These are phyloP conservation scores for Caranx ignobilis DNA, from an alignment of 2,113 vertebrate genomes.

Conservation along the genomic window DNA sequence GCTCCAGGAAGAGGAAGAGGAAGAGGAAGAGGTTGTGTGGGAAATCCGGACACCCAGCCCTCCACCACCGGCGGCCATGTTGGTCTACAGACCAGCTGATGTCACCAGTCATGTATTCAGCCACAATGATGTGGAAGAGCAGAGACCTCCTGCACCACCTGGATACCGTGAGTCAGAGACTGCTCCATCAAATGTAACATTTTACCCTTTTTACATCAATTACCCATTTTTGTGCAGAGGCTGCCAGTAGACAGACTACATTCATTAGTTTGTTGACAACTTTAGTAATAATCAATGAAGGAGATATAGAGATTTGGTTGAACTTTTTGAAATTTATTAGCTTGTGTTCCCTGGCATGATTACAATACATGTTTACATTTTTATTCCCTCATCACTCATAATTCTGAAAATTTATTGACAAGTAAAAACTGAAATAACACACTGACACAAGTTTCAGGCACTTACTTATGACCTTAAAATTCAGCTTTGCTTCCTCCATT, in stretches of 20 bases:
- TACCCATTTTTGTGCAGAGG: background rate
- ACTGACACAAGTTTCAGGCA: too few species aligned
- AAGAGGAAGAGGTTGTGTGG: slow-evolving; percentile 31
- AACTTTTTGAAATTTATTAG: too few species aligned
- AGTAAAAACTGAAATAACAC: too few species aligned
- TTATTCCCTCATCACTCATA: too few species aligned
- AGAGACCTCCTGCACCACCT: slow-evolving; percentile 52
- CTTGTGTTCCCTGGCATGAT: too few species aligned
- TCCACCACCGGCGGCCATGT: slow-evolving; percentile 56
- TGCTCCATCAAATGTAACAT: background rate
- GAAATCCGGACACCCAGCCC: slow-evolving; percentile 69
- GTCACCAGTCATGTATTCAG: slow-evolving; percentile 60
- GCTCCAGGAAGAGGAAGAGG: slow-evolving; percentile 30
- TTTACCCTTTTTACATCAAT: background rate
- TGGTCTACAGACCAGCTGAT: slow-evolving; percentile 64
- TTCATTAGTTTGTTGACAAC: too few species aligned
- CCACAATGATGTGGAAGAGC: slow-evolving; percentile 76
- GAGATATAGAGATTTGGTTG: too few species aligned
- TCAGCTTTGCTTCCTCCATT: too few species aligned
- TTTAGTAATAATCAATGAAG: too few species aligned
- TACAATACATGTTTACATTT: too few species aligned
- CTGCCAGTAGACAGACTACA: background rate
- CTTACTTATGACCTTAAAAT: too few species aligned
- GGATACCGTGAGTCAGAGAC: slow-evolving; percentile 69
- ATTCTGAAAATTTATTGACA: too few species aligned